Percentiles rank a stretch among this genome's conserved stretches.
These are phyloP conservation scores for Iselma pallidipennis DNA, from an alignment of 2,888 invertebrate genomes.

Conservation along the genomic window DNA sequence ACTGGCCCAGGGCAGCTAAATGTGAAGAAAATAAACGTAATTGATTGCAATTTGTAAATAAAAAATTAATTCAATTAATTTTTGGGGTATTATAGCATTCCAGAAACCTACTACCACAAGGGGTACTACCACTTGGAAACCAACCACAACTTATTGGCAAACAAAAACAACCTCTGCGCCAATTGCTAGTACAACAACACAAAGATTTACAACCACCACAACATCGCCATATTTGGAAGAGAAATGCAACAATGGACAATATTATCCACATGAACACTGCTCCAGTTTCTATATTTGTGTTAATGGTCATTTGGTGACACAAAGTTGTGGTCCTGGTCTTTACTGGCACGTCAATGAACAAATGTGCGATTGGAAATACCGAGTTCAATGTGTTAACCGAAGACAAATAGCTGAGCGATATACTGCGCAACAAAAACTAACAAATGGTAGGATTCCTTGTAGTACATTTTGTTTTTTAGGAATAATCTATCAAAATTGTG, in stretches of 20 bases:
- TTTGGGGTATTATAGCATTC: background rate
- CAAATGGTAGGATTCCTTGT: slow-evolving; percentile 1
- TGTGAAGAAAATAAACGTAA: slow-evolving; percentile 59
- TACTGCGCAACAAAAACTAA: slow-evolving; percentile 12
- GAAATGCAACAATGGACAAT: slow-evolving; percentile 71
- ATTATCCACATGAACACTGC: slow-evolving; percentile 75
- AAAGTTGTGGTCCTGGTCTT: slow-evolving; percentile 75
- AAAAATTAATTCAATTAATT: background rate
- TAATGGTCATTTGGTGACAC: slow-evolving; percentile 69
- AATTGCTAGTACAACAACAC: slow-evolving; percentile 29
- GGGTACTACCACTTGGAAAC: no score
- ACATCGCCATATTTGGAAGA: slow-evolving; percentile 22
- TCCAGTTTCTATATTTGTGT: slow-evolving; percentile 78
- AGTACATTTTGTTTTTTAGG: background rate
- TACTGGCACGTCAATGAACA: slow-evolving; percentile 70
- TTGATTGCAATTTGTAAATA: slow-evolving; percentile 7
- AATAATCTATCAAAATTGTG: background rate
- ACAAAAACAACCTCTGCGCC: slow-evolving; percentile 51
- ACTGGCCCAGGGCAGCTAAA: slow-evolving; percentile 78
- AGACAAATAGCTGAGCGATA: slow-evolving; percentile 37
- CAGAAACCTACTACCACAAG: background rate
- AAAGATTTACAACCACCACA: slow-evolving; percentile 32
- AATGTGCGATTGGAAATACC: slow-evolving; percentile 76
- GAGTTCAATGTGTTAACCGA: slow-evolving; percentile 63
- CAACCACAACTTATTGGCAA: slow-evolving; percentile 48